Evolutionary conservation across 2,797 vertebrate species (phyloP).

Genomic region (Cyprinella venusta): DNA sequence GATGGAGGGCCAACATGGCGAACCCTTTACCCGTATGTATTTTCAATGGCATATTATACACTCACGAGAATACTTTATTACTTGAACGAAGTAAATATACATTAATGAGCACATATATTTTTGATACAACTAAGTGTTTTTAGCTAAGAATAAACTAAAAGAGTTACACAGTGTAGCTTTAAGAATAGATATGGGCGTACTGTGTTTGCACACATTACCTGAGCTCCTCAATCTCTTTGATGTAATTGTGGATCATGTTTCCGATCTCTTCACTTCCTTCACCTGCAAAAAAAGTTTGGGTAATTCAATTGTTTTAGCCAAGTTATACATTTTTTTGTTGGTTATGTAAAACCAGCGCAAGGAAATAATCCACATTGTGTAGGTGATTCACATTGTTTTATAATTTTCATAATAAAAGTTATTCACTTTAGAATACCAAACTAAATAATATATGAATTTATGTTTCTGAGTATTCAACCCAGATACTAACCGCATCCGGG

Average conservation of each 20-base stretch:
- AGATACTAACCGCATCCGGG: background rate
- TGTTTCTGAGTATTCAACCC: background rate
- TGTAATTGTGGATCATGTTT: conserved; percentile 96
- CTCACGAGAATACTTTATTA: too few relatives aligned
- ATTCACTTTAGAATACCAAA: background rate
- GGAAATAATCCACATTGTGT: background rate
- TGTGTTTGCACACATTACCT: conserved; percentile 76
- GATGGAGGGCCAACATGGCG: too few relatives aligned
- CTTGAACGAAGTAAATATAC: too few relatives aligned
- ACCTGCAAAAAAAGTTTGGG: conserved; percentile 72
- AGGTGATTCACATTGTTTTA: background rate
- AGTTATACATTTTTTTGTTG: background rate
- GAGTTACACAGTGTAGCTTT: too few relatives aligned
- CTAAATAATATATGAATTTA: background rate
- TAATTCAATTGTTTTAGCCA: background rate
- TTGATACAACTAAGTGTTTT: too few relatives aligned
- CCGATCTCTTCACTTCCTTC: conserved; percentile 95
- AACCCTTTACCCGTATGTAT: too few relatives aligned
- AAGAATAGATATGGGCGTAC: background rate
- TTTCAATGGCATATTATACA: too few relatives aligned
- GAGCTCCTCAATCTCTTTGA: conserved; percentile 97
- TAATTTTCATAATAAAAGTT: background rate
- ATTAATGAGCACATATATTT: too few relatives aligned
- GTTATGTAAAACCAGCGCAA: background rate
- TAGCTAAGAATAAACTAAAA: too few relatives aligned